Evolutionary conservation across 2,888 invertebrate genomes (phyloP).

Genomic region (Euplagia quadripunctaria): DNA sequence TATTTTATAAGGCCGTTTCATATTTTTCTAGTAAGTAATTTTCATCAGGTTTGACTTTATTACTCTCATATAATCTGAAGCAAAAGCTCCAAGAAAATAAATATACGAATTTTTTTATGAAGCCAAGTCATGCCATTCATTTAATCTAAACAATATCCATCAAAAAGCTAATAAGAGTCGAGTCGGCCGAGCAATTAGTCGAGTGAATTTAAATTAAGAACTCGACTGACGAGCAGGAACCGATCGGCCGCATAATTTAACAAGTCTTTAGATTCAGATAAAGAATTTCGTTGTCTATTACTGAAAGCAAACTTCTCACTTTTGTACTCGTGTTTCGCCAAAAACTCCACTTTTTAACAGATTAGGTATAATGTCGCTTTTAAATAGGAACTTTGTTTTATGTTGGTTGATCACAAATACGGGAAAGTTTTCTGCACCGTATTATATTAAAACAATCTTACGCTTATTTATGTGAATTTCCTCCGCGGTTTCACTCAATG

Average conservation of each 20-base stretch:
- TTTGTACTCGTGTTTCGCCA: conserved; percentile 32
- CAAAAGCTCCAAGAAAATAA: neutral
- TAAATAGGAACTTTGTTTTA: conserved; percentile 41
- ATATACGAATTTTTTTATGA: conserved; percentile 5
- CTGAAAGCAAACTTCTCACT: conserved; percentile 28
- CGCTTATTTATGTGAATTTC: conserved; percentile 31
- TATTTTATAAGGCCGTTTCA: neutral
- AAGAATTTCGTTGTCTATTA: conserved; percentile 41
- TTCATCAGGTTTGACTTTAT: neutral
- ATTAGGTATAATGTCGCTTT: conserved; percentile 32
- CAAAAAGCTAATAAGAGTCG: conserved; percentile 60
- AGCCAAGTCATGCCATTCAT: conserved; percentile 45
- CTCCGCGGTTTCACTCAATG: conserved; percentile 18
- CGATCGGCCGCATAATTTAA: conserved; percentile 62
- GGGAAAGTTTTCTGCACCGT: conserved; percentile 35
- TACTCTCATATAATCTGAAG: neutral
- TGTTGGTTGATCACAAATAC: conserved; percentile 44
- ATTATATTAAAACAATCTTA: conserved; percentile 42
- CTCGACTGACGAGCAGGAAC: conserved; percentile 50
- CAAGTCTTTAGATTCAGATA: conserved; percentile 56
- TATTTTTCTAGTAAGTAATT: neutral
- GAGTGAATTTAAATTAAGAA: conserved; percentile 64
- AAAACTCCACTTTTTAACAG: conserved; percentile 38
- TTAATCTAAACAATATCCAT: conserved; percentile 58
- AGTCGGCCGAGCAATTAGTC: conserved; percentile 58